Evolutionary conservation across 2,888 invertebrate genomes (phyloP).

Genomic region (Sphaerophoria rueppellii): DNA sequence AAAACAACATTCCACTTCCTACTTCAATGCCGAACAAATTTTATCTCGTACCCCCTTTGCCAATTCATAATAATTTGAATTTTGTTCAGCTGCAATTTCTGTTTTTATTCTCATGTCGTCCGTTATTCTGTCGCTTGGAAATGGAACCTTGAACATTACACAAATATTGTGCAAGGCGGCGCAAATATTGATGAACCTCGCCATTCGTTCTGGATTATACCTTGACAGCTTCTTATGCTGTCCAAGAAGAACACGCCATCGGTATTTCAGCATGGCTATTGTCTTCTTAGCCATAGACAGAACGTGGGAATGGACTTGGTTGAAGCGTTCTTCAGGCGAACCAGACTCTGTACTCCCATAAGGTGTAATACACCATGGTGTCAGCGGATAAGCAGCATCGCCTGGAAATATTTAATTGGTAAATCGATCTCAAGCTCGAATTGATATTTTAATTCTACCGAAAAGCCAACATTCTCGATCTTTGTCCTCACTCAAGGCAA

Average conservation of each 20-base stretch:
- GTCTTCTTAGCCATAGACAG: background rate
- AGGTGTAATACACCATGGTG: slow-evolving; percentile 11
- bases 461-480: slow-evolving; percentile 23
- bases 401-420: background rate
- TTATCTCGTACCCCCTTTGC: background rate
- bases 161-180: slow-evolving; percentile 12
- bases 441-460: background rate
- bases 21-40: background rate
- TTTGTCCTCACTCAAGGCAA: background rate
- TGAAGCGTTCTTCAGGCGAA: background rate
- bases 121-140: background rate
- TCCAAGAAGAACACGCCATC: background rate
- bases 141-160: background rate
- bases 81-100: background rate
- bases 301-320: background rate
- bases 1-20: too few relatives aligned
- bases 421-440: background rate
- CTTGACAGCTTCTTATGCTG: slow-evolving; percentile 1
- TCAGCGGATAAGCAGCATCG: background rate
- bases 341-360: background rate
- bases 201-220: background rate
- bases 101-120: background rate
- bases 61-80: background rate
- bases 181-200: background rate
- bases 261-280: background rate